Conservation (phyloP, 2,888 invertebrate species). For the Temnothorax rugatulus region DNA sequence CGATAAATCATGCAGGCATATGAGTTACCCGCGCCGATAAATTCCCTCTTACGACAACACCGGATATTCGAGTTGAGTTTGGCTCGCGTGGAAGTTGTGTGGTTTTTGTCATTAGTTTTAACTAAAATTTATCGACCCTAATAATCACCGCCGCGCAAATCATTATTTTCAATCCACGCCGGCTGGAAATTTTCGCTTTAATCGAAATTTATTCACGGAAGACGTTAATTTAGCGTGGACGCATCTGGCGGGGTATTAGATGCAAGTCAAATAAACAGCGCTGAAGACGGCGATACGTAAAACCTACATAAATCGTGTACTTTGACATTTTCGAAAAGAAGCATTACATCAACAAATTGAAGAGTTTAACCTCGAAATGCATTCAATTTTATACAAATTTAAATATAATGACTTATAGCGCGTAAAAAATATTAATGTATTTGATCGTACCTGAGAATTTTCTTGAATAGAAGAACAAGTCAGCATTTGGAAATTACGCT, state of each 20-base stretch:
- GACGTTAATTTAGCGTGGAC: conserved; percentile 48
- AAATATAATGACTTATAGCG: background rate
- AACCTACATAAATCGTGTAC: background rate
- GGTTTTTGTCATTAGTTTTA: conserved; percentile 63
- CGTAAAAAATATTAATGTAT: background rate
- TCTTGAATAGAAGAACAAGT: conserved; percentile 9
- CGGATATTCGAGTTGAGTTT: conserved; percentile 57
- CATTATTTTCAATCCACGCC: conserved; percentile 51
- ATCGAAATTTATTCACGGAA: conserved; percentile 57
- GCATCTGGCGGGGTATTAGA: conserved; percentile 33
- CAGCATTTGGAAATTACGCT: background rate
- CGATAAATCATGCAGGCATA: conserved; percentile 64
- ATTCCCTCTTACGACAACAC: conserved; percentile 59
- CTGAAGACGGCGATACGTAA: conserved; percentile 9
- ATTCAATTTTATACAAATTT: background rate
- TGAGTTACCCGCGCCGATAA: conserved; percentile 66
- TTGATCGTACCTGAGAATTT: conserved; percentile 6
- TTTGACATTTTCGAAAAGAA: background rate
- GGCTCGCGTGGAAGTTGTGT: conserved; percentile 48
- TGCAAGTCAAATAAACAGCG: conserved; percentile 42
- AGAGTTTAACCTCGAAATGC: background rate
- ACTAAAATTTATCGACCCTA: conserved; percentile 69
- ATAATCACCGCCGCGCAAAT: conserved; percentile 62
- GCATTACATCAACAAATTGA: background rate
- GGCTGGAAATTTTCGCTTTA: conserved; percentile 28